phyloP scores from a whole-genome alignment of 2,888 invertebrate genomes.

The Elaeidobius kamerunicus region DNA sequence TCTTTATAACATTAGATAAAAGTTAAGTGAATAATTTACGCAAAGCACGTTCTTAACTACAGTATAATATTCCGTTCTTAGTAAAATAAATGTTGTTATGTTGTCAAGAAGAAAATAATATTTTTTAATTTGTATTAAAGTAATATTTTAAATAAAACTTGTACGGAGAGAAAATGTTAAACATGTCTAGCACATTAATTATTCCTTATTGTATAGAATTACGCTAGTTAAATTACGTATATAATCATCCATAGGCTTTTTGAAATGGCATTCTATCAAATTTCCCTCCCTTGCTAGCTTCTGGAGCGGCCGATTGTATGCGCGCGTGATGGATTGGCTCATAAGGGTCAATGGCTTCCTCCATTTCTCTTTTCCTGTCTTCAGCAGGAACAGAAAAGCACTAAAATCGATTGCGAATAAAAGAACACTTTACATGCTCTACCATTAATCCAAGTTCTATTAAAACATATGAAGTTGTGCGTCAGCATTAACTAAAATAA shows the following conservation, averaged over 20 bases:
- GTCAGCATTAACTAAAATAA: too few species aligned
- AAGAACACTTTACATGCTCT: slow-evolving; percentile 38
- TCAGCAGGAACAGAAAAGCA: slow-evolving; percentile 48
- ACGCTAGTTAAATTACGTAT: slow-evolving; percentile 13
- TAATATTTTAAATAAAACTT: too few species aligned
- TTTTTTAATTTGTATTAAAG: neutral
- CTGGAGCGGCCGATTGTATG: slow-evolving; percentile 38
- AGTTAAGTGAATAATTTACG: too few species aligned
- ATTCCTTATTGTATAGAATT: neutral
- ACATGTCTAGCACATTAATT: neutral
- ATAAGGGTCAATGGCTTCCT: slow-evolving; percentile 60
- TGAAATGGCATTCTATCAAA: slow-evolving; percentile 30
- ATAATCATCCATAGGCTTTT: slow-evolving; percentile 20
- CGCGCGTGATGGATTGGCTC: slow-evolving; percentile 54
- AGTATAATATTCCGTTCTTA: too few species aligned
- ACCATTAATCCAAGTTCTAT: slow-evolving; percentile 12
- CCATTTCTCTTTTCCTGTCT: slow-evolving; percentile 61
- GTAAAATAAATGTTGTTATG: too few species aligned
- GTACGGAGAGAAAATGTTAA: too few species aligned
- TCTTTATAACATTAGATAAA: too few species aligned
- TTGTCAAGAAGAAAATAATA: too few species aligned
- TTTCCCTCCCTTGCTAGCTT: slow-evolving; percentile 27
- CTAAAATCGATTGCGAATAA: slow-evolving; percentile 45
- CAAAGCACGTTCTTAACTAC: too few species aligned
- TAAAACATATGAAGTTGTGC: too few species aligned